Base-by-base conservation (phyloP, 2,797 vertebrate species). In the Distichodus sexfasciatus region DNA sequence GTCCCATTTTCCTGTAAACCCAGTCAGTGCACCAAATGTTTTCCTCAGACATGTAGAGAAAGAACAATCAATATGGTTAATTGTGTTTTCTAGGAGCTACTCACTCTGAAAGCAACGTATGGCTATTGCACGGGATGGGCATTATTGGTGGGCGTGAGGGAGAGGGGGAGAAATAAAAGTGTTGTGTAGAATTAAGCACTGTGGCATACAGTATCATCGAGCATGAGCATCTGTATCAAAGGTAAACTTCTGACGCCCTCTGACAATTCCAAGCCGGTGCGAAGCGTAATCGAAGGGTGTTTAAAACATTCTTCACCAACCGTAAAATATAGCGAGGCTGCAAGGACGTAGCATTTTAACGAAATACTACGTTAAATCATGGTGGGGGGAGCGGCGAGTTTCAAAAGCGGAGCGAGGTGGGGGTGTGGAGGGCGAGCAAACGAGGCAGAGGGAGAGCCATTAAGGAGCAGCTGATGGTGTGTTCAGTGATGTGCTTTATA, bases 51-150 rank as follows among this genome's bases (percentile, higher is more conserved):
- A 54, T 59, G 76, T 79, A 63, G 53, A 9, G 35, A 40, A 8
- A 35, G 77, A 33, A 68, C 70, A 73, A 88, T 89, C 86, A 79
- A 88, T 89, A 84, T 36, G 19, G 74, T 82, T 86, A 85, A 88
- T 87, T 84, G 80, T 76, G 83, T 87, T 87, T 87, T 82, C 82
- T 69, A 80, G 76, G 84, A 61, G 57, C 70, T 59, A 76, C 71
- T 79, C 59, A 48, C 79, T 78, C 69, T 5, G 43, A 48, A 35
- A 55, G 40, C 12, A n/a, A 53, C 38, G 48, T 29, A 17, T 8
- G 19, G 12, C 3, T 12, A 31, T 19, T 44, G 48, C 29, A 40
- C 38, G 15, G 2, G 29, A 3, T 4, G 36, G 26, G 26, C 6
- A 8, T 1, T 3, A 26, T 6, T 6, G 41, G 1, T 26, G 59